Base-by-base conservation (phyloP, 2,888 invertebrate genomes). In the Rosalia funebris region DNA sequence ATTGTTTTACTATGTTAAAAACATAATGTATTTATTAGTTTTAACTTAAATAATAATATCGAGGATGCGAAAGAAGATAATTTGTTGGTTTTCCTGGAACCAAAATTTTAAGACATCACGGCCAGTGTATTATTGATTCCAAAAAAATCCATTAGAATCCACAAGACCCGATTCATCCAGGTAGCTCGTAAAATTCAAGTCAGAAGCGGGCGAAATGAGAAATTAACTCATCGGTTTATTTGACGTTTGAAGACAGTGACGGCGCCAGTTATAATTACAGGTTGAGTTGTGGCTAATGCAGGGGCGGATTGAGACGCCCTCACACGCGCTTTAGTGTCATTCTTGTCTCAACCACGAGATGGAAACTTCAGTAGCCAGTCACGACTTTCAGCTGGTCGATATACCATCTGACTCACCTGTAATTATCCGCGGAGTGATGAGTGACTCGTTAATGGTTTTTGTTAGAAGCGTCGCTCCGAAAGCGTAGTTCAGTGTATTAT, bases 251-350 rank as follows among this genome's bases (percentile, higher is more conserved):
- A 63, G 66, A 60, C 73, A 73, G 73, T 70, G 71, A 65, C 75
- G 75, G 72, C 71, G 71, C 73, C 71, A 71, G 59, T 60, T 60
- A 60, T 75, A 75, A 75, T 75, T 74, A 75, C 60, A 73, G 70
- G 66, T 63, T 66, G 62, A 52, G 61, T 65, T 58, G 57, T 45
- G 59, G 68, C 71, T 75, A 75, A 75, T 75, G 75, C 75, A 75
- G 73, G 71, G 75, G 75, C 74, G 74, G 67, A 75, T 62, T 68
- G 58, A 59, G 69, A 63, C 75, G 71, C 72, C 74, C 71, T 41
- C 62, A 71, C 72, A 71, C 74, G 72, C 74, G 72, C 71, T 71
- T 72, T 64, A 54, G 60, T 66, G 53, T 53, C 57, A 57, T 57
- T 57, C 41, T 34, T 53, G 47, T 20, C 25, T 45, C 39, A 34